Evolutionary conservation across 2,888 invertebrate genomes (phyloP).

Genomic region (Epirrita christyi): DNA sequence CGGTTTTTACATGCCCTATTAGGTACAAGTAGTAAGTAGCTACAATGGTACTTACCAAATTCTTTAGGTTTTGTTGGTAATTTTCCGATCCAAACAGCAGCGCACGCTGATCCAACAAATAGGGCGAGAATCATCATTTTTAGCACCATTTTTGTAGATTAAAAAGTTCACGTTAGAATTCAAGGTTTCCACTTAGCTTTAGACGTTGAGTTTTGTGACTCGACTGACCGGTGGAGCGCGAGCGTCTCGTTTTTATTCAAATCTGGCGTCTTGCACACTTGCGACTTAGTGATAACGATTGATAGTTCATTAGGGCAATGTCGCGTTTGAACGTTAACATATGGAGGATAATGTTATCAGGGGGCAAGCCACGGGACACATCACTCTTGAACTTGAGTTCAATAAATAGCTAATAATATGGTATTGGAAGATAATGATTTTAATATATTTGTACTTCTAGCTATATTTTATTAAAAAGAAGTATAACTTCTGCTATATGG

Average conservation of each 20-base stretch:
- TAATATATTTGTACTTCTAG: no score
- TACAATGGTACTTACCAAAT: slow-evolving; percentile 55
- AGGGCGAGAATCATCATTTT: slow-evolving; percentile 58
- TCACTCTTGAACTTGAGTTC: no score
- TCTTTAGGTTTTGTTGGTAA: slow-evolving; percentile 58
- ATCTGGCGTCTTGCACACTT: slow-evolving; percentile 49
- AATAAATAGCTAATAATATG: no score
- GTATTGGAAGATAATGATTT: no score
- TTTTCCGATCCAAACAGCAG: slow-evolving; percentile 57
- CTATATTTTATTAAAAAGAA: no score
- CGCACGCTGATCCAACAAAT: slow-evolving; percentile 56
- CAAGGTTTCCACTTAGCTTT: slow-evolving; percentile 17
- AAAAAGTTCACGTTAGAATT: slow-evolving; percentile 13
- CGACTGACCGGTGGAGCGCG: slow-evolving; percentile 56
- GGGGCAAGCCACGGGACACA: not conserved
- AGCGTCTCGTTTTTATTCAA: slow-evolving; percentile 67
- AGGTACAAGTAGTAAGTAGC: no score
- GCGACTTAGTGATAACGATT: slow-evolving; percentile 40
- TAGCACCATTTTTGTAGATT: slow-evolving; percentile 58
- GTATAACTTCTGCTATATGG: no score
- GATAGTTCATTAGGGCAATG: slow-evolving; percentile 3
- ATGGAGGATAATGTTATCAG: slow-evolving; percentile 4
- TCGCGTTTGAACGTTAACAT: not conserved
- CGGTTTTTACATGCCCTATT: no score
- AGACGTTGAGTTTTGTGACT: slow-evolving; percentile 34